These are phyloP conservation scores for Myiozetetes cayanensis DNA, from an alignment of 2,113 vertebrate species.

Conservation along the genomic window DNA sequence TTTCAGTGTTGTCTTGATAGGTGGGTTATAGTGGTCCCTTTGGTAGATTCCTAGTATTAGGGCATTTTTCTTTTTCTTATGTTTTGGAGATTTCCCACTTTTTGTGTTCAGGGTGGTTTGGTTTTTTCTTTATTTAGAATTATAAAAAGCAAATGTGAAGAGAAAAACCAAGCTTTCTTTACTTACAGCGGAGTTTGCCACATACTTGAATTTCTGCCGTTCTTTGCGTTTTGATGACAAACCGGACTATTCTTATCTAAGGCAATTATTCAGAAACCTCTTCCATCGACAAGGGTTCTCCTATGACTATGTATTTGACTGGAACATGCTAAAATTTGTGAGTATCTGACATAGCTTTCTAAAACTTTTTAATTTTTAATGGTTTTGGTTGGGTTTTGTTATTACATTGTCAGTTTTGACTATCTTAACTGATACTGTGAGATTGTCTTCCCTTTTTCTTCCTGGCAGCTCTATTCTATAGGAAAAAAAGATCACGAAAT, in stretches of 20 bases:
- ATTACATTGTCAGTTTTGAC: not conserved
- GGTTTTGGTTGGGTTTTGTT: not conserved
- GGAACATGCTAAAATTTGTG: conserved; percentile 99
- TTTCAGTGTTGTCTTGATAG: not conserved
- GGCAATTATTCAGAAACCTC: conserved; percentile 93
- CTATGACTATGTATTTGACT: conserved; percentile 97
- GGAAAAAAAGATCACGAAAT: not conserved
- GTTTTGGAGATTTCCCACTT: not conserved
- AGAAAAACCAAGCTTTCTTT: not conserved
- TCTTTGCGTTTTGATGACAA: conserved; percentile 96
- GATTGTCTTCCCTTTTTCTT: not conserved
- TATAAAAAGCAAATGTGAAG: not conserved
- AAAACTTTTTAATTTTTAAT: not conserved
- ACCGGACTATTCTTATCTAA: conserved; percentile 92
- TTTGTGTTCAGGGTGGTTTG: not conserved
- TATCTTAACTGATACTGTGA: not conserved
- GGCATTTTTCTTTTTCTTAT: not conserved
- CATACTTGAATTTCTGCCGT: conserved; percentile 94
- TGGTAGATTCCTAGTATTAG: not conserved
- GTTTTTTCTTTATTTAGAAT: not conserved
- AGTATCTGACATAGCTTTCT: conserved; percentile 67
- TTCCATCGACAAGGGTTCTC: conserved; percentile 96
- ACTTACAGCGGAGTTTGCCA: conserved; percentile 90
- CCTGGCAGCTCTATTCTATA: not conserved
- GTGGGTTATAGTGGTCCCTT: not conserved